A percentile compares a stretch with the other conserved stretches of the same genome.
Evolutionary conservation across 2,113 vertebrate species (phyloP).

Genomic region (Rhineura floridana): DNA sequence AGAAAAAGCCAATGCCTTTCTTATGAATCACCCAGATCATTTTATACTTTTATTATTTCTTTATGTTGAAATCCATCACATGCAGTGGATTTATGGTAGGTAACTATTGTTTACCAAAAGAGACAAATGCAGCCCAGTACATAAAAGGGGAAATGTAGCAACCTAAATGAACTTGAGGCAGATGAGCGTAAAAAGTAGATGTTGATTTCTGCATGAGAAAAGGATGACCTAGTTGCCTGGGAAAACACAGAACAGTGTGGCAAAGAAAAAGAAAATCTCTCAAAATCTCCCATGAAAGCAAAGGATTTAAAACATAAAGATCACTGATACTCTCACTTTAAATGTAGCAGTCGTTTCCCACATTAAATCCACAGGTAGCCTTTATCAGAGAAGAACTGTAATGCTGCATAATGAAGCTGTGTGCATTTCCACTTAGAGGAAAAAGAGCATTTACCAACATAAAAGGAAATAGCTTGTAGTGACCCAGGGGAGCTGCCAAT

Average conservation of each 20-base stretch:
- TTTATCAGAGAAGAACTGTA: constrained; percentile 18
- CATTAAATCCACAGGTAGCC: constrained; percentile 37
- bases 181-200: constrained; percentile 17
- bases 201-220: constrained; percentile 25
- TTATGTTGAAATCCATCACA: background rate
- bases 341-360: constrained; percentile 18
- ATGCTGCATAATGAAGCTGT: constrained; percentile 21
- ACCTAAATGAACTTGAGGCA: background rate
- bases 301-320: constrained; percentile 4
- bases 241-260: background rate
- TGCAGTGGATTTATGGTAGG: background rate
- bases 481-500: constrained; percentile 22
- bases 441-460: constrained; percentile 40
- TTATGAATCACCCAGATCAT: background rate
- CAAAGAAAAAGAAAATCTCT: constrained; percentile 4
- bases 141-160: background rate
- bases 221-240: constrained; percentile 13
- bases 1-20: background rate
- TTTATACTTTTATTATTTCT: background rate
- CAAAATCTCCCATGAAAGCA: constrained; percentile 17
- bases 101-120: background rate
- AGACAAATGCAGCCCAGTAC: background rate
- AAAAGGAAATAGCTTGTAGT: constrained; percentile 42
- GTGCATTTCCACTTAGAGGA: constrained; percentile 26
- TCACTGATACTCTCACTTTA: constrained; percentile 11